Conservation (phyloP, 2,797 vertebrate species). For the Sebastes elongatus region DNA sequence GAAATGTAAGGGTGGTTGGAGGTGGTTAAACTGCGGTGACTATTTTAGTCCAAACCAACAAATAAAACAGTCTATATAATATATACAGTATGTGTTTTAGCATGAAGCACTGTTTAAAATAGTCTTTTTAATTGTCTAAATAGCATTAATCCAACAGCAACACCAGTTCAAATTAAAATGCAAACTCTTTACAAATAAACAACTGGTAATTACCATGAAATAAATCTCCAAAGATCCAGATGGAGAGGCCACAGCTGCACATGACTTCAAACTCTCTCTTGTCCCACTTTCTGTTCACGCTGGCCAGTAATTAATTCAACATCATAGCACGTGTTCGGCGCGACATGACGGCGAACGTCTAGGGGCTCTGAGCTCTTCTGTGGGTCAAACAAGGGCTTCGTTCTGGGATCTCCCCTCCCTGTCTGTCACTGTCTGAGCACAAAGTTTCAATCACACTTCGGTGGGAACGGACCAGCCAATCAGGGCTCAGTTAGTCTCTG, state of each 20-base stretch:
- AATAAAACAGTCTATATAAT: neutral
- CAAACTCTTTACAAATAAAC: conserved; percentile 9
- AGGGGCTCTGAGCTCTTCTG: conserved; percentile 17
- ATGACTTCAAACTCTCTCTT: conserved; percentile 30
- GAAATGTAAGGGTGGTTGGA: neutral
- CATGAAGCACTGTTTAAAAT: neutral
- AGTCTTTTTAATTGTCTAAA: neutral
- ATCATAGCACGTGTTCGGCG: conserved; percentile 32
- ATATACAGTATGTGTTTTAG: neutral
- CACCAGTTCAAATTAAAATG: neutral
- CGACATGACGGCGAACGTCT: conserved; percentile 27
- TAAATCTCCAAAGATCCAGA: conserved; percentile 77
- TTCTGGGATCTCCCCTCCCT: conserved; percentile 24
- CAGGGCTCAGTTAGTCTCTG: conserved; percentile 45
- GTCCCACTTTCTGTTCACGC: conserved; percentile 24
- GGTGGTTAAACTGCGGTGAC: neutral
- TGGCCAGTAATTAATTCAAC: conserved; percentile 33
- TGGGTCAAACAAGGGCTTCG: conserved; percentile 27
- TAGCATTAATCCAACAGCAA: neutral
- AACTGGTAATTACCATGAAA: conserved; percentile 73
- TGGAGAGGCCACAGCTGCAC: conserved; percentile 78
- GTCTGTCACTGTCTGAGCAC: conserved; percentile 32
- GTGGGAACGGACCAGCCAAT: conserved; percentile 50
- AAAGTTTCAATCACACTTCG: conserved; percentile 35
- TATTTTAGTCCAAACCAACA: neutral